Conservation (phyloP, 2,113 vertebrate species). For the Campylorhamphus procurvoides region DNA sequence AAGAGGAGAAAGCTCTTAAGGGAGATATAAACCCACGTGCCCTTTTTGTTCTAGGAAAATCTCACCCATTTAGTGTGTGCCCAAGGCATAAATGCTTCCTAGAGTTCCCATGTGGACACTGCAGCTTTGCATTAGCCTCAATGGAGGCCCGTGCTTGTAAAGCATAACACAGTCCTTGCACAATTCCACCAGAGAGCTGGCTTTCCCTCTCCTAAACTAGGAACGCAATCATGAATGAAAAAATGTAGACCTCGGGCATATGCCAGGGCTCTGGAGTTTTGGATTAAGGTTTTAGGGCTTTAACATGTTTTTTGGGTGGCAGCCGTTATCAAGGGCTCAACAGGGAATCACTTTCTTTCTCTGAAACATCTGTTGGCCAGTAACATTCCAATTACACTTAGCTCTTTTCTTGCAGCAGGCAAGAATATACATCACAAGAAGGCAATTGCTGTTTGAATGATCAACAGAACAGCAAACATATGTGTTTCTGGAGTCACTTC, state of each 20-base stretch:
- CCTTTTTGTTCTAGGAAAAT: neutral
- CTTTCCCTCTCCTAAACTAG: neutral
- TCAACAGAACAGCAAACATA: neutral
- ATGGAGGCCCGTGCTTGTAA: neutral
- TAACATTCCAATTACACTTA: neutral
- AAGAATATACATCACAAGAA: neutral
- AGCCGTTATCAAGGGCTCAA: neutral
- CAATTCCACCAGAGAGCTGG: neutral
- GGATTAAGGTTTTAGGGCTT: neutral
- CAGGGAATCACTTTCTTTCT: neutral
- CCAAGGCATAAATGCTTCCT: neutral
- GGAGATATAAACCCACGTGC: neutral
- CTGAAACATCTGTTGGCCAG: neutral
- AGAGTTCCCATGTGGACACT: neutral
- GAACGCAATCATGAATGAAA: neutral
- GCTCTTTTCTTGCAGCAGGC: neutral
- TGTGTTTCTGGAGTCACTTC: neutral
- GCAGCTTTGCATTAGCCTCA: neutral
- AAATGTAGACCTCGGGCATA: neutral
- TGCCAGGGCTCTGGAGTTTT: neutral
- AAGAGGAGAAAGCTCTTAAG: neutral
- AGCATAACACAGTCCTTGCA: neutral
- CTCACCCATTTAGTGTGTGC: neutral
- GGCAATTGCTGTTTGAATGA: neutral
- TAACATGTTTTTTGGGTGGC: neutral